phyloP scores from a whole-genome alignment of 2,797 vertebrate genomes.

The Danionella dracula region DNA sequence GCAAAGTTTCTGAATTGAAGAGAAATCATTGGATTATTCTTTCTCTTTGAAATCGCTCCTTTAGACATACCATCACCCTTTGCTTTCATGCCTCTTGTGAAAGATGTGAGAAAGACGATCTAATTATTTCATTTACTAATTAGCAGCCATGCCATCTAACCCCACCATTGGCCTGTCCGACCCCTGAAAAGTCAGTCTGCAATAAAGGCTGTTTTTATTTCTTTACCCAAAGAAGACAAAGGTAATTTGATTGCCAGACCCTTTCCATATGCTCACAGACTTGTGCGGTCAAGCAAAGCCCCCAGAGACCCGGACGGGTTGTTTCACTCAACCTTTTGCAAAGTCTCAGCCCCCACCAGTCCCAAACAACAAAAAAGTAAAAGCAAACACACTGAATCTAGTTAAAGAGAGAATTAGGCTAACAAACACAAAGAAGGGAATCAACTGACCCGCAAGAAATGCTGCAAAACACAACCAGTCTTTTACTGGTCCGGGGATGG shows the following conservation, averaged over 20 bases:
- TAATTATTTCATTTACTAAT: constrained; percentile 59
- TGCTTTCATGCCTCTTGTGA: constrained; percentile 43
- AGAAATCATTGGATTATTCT: constrained; percentile 46
- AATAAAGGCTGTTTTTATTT: constrained; percentile 44
- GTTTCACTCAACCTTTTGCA: constrained; percentile 45
- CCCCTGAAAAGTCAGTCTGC: constrained; percentile 28
- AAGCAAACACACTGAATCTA: constrained; percentile 58
- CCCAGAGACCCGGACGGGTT: constrained; percentile 35
- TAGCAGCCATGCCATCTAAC: constrained; percentile 49
- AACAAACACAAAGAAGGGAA: constrained; percentile 46
- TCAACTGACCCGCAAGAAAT: constrained; percentile 52
- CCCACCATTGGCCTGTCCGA: constrained; percentile 21
- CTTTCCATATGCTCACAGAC: constrained; percentile 50
- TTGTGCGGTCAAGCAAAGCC: constrained; percentile 37
- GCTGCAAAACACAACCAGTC: constrained; percentile 41
- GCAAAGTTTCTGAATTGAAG: constrained; percentile 27
- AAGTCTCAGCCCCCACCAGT: constrained; percentile 28
- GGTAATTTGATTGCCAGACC: constrained; percentile 54
- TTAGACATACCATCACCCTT: constrained; percentile 21
- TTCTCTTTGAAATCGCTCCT: constrained; percentile 30
- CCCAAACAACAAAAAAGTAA: constrained; percentile 24
- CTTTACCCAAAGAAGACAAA: constrained; percentile 47
- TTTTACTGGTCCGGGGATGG: constrained; percentile 28
- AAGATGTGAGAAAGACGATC: constrained; percentile 55
- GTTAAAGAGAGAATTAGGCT: constrained; percentile 49